Conservation (phyloP, 2,888 invertebrate genomes). For the Atherix ibis region DNA sequence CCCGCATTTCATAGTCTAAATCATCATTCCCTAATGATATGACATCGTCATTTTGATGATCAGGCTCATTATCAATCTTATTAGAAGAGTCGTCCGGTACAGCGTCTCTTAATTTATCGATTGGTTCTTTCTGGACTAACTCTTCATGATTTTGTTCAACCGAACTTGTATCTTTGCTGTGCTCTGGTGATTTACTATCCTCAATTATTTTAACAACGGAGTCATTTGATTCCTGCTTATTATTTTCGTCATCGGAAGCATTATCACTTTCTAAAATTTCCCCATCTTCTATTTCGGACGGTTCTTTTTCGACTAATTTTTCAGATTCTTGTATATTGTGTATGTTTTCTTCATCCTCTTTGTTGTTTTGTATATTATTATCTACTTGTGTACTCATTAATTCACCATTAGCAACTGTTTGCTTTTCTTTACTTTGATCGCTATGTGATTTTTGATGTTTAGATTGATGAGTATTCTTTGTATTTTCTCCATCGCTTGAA, state of each 20-base stretch:
- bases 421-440: not conserved
- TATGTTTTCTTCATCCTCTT: not conserved
- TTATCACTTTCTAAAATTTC: conserved; percentile 11
- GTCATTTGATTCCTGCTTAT: conserved; percentile 29
- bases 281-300: conserved; percentile 9
- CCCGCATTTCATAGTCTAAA: conserved; percentile 29
- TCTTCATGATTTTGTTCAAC: conserved; percentile 20
- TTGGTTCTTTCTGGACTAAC: conserved; percentile 8
- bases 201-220: conserved; percentile 31
- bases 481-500: conserved; percentile 32
- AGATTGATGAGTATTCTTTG: too few species aligned
- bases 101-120: conserved; percentile 5
- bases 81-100: conserved; percentile 14
- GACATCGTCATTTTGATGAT: conserved; percentile 26
- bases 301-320: conserved; percentile 1
- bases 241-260: conserved; percentile 7
- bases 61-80: conserved; percentile 15
- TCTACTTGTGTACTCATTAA: not conserved
- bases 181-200: too few species aligned
- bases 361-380: not conserved
- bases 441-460: not conserved
- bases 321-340: not conserved
- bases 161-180: conserved; percentile 34
- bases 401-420: not conserved
- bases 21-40: conserved; percentile 31